Conservation (phyloP, 2,888 invertebrate genomes). For the Philonicus albiceps region DNA sequence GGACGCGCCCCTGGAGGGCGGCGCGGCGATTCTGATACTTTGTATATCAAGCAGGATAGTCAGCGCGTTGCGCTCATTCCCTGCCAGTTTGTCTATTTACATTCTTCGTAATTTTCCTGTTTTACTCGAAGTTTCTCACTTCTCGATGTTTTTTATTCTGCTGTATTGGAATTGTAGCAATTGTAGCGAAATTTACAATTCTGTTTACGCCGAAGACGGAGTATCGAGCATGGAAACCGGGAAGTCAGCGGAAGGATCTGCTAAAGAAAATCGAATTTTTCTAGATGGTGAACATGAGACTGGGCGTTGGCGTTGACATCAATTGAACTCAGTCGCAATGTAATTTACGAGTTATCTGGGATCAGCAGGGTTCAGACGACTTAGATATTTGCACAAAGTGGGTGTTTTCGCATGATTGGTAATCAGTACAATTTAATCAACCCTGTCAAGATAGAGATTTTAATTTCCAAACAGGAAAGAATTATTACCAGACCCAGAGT, state of each 20-base stretch:
- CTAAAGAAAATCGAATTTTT: constrained; percentile 15
- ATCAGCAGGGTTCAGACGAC: background rate
- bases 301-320: background rate
- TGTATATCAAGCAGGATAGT: background rate
- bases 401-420: background rate
- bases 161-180: background rate
- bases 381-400: background rate
- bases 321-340: background rate
- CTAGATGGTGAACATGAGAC: background rate
- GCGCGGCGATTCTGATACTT: background rate
- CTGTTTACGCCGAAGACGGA: background rate
- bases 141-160: background rate
- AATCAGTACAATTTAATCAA: background rate
- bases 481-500: background rate
- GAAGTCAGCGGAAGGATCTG: background rate
- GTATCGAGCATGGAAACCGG: background rate
- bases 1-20: background rate
- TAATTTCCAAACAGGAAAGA: background rate
- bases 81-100: background rate
- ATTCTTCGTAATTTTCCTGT: constrained; percentile 33
- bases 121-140: background rate
- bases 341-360: background rate
- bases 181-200: constrained; percentile 2
- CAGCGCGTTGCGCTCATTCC: background rate
- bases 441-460: background rate